These are phyloP conservation scores for Podarcis raffonei DNA, from an alignment of 2,113 vertebrate species.

Conservation along the genomic window DNA sequence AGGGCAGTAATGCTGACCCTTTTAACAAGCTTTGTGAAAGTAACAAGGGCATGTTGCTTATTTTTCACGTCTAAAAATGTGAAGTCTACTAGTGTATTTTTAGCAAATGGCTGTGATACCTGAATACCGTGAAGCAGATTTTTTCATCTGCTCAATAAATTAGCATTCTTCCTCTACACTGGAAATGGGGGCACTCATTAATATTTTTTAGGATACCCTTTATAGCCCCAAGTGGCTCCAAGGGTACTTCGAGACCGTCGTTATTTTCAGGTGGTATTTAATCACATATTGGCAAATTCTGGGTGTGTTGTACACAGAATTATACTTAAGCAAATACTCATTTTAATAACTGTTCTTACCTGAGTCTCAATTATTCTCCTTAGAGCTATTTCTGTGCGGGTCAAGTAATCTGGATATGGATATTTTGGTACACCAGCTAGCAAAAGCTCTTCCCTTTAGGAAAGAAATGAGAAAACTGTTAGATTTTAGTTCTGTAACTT, in stretches of 20 bases:
- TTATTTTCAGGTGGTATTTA: too few relatives aligned
- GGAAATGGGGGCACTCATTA: neutral
- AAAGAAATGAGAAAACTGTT: conserved; percentile 7
- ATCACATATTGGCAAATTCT: neutral
- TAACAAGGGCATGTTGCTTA: neutral
- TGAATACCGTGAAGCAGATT: conserved; percentile 22
- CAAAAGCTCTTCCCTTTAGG: conserved; percentile 52
- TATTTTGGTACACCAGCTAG: conserved; percentile 6
- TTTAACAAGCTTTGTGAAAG: neutral
- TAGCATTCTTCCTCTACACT: neutral
- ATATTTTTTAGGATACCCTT: too few relatives aligned
- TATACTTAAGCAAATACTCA: neutral
- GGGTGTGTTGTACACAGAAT: neutral
- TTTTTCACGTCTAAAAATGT: neutral
- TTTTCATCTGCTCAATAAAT: conserved; percentile 17
- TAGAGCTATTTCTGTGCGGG: conserved; percentile 41
- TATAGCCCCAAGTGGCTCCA: too few relatives aligned
- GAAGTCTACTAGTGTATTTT: neutral
- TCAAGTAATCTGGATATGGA: conserved; percentile 49
- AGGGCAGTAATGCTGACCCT: neutral
- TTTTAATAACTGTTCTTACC: conserved; percentile 29
- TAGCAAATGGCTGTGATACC: conserved; percentile 6
- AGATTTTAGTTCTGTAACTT: neutral
- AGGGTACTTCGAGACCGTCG: too few relatives aligned
- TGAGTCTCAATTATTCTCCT: conserved; percentile 55